Conservation (phyloP, 2,113 vertebrate species). For the Amphilophus citrinellus region DNA sequence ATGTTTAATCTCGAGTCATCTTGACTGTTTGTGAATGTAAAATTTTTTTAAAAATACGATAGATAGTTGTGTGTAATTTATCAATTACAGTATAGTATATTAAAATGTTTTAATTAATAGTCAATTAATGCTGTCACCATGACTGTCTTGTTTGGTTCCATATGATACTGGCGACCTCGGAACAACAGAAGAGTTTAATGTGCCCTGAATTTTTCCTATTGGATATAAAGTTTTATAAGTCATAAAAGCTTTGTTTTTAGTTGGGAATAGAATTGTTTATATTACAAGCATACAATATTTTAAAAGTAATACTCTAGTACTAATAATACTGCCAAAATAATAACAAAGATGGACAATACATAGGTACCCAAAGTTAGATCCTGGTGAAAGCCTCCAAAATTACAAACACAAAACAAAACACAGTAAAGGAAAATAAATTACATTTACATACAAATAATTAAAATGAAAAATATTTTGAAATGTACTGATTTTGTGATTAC, state of each 20-base stretch:
- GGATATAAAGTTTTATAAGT: background rate
- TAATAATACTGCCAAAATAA: accelerated
- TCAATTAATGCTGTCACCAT: background rate
- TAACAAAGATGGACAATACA: background rate
- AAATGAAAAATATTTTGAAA: background rate
- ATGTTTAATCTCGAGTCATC: background rate
- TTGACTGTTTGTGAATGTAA: background rate
- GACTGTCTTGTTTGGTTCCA: background rate
- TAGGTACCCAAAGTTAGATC: background rate
- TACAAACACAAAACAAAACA: background rate
- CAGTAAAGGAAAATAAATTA: background rate
- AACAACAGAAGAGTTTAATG: background rate
- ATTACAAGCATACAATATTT: background rate
- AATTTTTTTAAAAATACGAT: background rate
- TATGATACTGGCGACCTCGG: background rate
- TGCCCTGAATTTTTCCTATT: background rate
- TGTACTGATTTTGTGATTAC: background rate
- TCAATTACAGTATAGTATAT: accelerated
- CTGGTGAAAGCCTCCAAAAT: background rate
- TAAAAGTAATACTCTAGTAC: accelerated
- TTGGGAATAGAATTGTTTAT: background rate
- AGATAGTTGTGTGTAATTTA: background rate
- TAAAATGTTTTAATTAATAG: background rate
- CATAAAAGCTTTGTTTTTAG: background rate
- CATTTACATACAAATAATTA: background rate